Conservation (phyloP, 1,140 invertebrate genomes). For the Propsilocerus akamusi region DNA sequence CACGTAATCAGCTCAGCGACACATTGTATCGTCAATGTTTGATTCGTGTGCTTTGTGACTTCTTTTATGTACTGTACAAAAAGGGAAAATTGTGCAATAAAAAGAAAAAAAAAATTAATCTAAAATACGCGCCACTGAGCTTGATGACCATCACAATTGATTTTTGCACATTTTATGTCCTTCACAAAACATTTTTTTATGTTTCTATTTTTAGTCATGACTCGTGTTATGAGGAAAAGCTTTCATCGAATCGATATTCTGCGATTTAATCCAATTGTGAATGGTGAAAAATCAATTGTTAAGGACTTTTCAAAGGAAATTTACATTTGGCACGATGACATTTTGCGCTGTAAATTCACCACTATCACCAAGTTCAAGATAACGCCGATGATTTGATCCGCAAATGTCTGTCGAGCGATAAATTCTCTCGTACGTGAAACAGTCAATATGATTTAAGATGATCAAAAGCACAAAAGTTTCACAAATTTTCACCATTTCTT, state of each 20-base stretch:
- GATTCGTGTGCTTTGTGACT: slow-evolving; percentile 9
- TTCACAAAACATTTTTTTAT: neutral
- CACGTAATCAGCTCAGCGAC: slow-evolving; percentile 48
- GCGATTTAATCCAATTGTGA: neutral
- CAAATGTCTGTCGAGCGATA: slow-evolving; percentile 36
- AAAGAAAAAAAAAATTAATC: slow-evolving; percentile 10
- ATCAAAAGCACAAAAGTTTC: neutral
- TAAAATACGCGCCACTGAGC: neutral
- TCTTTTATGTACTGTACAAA: slow-evolving; percentile 8
- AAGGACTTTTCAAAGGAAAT: too few relatives aligned
- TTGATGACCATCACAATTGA: neutral
- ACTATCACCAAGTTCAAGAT: slow-evolving; percentile 37
- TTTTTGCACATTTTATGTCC: neutral
- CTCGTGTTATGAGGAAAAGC: neutral
- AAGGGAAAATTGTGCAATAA: neutral
- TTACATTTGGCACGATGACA: slow-evolving; percentile 23
- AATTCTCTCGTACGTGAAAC: neutral
- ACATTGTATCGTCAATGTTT: slow-evolving; percentile 28
- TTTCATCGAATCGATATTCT: neutral
- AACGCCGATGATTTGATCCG: slow-evolving; percentile 31
- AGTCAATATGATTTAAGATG: neutral
- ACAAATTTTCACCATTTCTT: too few relatives aligned
- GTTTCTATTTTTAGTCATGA: too few relatives aligned
- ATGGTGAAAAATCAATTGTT: too few relatives aligned
- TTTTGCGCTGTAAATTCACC: slow-evolving; percentile 35